Evolutionary conservation across 2,113 vertebrate genomes (phyloP).

Genomic region (Leucosticte australis): DNA sequence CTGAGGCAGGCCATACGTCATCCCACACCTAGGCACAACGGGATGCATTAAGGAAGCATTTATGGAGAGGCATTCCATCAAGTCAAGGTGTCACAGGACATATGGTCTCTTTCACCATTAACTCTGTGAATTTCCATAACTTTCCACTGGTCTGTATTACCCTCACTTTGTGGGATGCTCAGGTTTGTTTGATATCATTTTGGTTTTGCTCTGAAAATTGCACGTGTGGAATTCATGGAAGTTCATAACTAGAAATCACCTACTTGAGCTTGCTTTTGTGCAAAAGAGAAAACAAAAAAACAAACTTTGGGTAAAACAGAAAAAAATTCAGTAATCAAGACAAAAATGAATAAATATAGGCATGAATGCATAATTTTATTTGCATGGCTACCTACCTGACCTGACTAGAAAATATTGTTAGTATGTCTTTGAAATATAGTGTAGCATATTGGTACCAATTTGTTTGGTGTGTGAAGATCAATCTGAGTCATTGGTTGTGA

Average conservation of each 20-base stretch:
- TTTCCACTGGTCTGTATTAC: neutral
- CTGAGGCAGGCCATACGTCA: slow-evolving; percentile 28
- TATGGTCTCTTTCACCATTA: slow-evolving; percentile 50
- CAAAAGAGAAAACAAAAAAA: neutral
- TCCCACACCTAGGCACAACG: slow-evolving; percentile 19
- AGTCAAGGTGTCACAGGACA: slow-evolving; percentile 30
- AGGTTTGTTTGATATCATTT: neutral
- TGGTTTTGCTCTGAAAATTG: neutral
- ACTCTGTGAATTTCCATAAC: neutral
- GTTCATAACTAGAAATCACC: neutral
- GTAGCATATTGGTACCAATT: neutral
- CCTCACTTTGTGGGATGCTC: neutral
- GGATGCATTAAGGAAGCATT: slow-evolving; percentile 50
- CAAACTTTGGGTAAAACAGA: neutral
- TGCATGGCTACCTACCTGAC: neutral
- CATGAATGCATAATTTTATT: neutral
- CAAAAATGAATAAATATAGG: neutral
- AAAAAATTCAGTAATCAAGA: neutral
- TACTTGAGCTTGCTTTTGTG: neutral
- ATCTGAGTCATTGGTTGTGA: neutral
- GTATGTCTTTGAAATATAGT: neutral
- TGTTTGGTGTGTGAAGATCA: neutral
- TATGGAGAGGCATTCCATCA: slow-evolving; percentile 53
- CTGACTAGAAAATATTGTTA: neutral
- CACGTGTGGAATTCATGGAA: neutral